Evolutionary conservation across 2,797 vertebrate species (phyloP), one percentile per base, ranked within the genome.

Genomic region (Mus spretus): DNA sequence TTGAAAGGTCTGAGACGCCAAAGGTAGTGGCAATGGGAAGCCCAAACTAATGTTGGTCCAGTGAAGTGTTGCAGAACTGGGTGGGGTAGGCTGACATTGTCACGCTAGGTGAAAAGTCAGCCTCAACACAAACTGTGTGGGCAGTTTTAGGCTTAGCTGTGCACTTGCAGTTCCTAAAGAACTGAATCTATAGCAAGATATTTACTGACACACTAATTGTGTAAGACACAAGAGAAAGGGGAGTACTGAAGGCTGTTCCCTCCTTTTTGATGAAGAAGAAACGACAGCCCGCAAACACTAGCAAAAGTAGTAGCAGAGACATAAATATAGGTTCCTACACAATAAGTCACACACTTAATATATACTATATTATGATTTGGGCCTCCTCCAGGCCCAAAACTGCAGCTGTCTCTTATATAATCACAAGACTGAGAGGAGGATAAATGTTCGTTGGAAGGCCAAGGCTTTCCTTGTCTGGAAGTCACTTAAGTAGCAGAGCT

Each of bases 401-500:
- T 61, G 44, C 67, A 87, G 31, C 72, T 44, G 10, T 79, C 3
- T 40, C 83, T n/a, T 50, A 22, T 28, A 84, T 59, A 82, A 31
- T 59, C 77, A 14, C 8, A 2, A 40, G 75, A 15, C 53, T 0
- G 20, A 15, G 47, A 87, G 31, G 57, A 40, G 24, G 12, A 59
- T 70, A 72, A 34, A 44, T 12, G 17, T 22, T 61, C 57, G 20
- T 37, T 6, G 24, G 31, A 17, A 6, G 24, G 4, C 26, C 44
- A 63, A 63, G 63, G 8, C 12, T 83, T 95, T 22, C 5, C 5
- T 28, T 53, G 59, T 50, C 89, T 47, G 22, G 61, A 77, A 59
- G 37, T 90, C 74, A 79, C 87, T 63, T 34, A 88, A 95, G 55
- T 85, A 88, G 75, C 55, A 96, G 53, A 53, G 53, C 55, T 75